Evolutionary conservation across 1,140 invertebrate species (phyloP).

Genomic region (Papilio dardanus): DNA sequence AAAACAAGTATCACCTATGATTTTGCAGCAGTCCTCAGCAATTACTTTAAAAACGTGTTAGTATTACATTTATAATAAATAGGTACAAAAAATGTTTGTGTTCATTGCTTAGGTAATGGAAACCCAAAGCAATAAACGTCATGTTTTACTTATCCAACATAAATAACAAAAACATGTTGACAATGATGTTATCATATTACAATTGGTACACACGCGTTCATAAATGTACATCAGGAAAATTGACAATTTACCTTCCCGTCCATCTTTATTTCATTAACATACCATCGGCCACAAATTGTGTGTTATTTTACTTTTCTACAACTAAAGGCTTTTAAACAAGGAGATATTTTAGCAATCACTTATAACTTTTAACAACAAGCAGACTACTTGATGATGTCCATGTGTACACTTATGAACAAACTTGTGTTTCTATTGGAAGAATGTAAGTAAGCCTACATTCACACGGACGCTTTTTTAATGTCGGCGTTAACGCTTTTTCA

Average conservation of each 20-base stretch:
- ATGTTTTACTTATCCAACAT: background rate
- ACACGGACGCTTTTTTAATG: too few species aligned
- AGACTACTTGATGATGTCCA: too few species aligned
- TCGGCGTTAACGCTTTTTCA: too few species aligned
- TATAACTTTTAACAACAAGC: too few species aligned
- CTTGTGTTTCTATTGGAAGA: too few species aligned
- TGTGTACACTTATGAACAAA: too few species aligned
- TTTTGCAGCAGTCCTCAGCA: too few species aligned
- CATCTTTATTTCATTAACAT: slow-evolving; percentile 17
- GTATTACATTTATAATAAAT: too few species aligned
- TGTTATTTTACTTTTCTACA: background rate
- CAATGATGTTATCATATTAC: slow-evolving; percentile 23
- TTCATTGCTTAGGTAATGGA: background rate
- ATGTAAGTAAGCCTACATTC: too few species aligned
- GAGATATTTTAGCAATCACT: background rate
- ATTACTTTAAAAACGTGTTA: too few species aligned
- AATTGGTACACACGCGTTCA: background rate
- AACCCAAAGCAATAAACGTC: background rate
- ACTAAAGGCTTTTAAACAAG: background rate
- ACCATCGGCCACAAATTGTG: background rate
- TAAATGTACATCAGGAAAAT: slow-evolving; percentile 15
- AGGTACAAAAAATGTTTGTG: too few species aligned
- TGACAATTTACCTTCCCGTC: background rate
- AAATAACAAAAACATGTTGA: background rate
- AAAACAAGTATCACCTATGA: too few species aligned